Conservation (phyloP, 2,888 invertebrate genomes). For the Pammene aurita region DNA sequence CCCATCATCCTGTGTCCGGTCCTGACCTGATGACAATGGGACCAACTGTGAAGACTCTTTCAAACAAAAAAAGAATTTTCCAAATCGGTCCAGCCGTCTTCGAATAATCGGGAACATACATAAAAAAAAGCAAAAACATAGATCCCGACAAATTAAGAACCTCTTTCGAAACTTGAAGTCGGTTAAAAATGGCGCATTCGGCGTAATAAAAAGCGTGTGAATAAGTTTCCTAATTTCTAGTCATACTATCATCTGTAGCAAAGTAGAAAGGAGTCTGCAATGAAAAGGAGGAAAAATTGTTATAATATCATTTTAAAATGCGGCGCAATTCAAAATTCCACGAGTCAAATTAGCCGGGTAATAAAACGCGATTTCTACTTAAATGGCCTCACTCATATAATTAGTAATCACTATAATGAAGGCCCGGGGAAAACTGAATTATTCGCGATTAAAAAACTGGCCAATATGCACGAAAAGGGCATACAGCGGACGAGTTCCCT, state of each 20-base stretch:
- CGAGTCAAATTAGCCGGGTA: slow-evolving; percentile 33
- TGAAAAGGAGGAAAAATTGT: slow-evolving; percentile 32
- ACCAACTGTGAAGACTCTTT: too few relatives aligned
- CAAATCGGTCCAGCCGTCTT: too few relatives aligned
- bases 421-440: slow-evolving; percentile 35
- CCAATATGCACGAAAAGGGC: slow-evolving; percentile 31
- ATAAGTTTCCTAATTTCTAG: neutral
- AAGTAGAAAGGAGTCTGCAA: slow-evolving; percentile 33
- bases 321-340: slow-evolving; percentile 33
- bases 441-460: slow-evolving; percentile 38
- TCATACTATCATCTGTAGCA: slow-evolving; percentile 24
- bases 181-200: too few relatives aligned
- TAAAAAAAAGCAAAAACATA: too few relatives aligned
- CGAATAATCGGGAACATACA: too few relatives aligned
- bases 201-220: neutral
- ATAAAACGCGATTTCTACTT: slow-evolving; percentile 40
- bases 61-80: too few relatives aligned
- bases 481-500: slow-evolving; percentile 31
- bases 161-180: too few relatives aligned
- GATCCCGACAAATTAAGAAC: too few relatives aligned
- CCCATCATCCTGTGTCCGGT: too few relatives aligned
- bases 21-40: too few relatives aligned
- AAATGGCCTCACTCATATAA: slow-evolving; percentile 34
- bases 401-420: slow-evolving; percentile 37
- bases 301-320: slow-evolving; percentile 32